Evolutionary conservation across 2,113 vertebrate genomes (phyloP).

Genomic region (Empidonax traillii): DNA sequence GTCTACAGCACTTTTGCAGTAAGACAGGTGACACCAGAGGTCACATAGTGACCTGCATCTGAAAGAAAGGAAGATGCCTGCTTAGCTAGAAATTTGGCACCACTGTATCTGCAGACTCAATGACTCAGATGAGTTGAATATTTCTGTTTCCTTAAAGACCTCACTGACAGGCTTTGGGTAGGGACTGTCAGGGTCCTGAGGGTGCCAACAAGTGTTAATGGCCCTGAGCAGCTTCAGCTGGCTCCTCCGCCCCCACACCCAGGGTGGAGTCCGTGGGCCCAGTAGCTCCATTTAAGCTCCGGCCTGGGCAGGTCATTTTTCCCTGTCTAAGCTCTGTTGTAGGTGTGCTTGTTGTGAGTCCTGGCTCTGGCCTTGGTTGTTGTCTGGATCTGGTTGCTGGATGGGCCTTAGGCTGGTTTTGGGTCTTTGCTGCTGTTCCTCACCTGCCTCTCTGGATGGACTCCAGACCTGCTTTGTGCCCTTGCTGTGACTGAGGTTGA

Average conservation of each 20-base stretch:
- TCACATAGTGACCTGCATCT: too few species aligned
- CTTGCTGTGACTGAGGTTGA: too few species aligned
- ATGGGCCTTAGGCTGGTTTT: rapidly evolving
- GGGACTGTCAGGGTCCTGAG: background rate
- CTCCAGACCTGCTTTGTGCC: rapidly evolving
- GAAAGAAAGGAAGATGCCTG: background rate
- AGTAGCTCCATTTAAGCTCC: background rate
- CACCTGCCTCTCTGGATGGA: rapidly evolving
- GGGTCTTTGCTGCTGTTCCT: rapidly evolving
- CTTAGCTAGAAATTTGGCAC: background rate
- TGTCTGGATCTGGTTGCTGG: rapidly evolving
- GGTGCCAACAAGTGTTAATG: rapidly evolving
- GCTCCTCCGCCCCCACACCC: background rate
- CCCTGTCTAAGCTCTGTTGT: rapidly evolving
- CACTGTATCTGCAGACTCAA: background rate
- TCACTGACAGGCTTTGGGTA: rapidly evolving
- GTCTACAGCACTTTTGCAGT: background rate
- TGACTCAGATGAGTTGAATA: background rate
- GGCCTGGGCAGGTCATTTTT: rapidly evolving
- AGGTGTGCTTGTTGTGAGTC: rapidly evolving
- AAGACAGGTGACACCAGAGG: background rate
- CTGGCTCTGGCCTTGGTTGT: rapidly evolving
- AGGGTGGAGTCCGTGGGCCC: background rate
- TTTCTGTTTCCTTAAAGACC: background rate
- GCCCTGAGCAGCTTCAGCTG: background rate